Conservation (phyloP, 2,113 vertebrate genomes). For the Sinocyclocheilus anshuiensis region DNA sequence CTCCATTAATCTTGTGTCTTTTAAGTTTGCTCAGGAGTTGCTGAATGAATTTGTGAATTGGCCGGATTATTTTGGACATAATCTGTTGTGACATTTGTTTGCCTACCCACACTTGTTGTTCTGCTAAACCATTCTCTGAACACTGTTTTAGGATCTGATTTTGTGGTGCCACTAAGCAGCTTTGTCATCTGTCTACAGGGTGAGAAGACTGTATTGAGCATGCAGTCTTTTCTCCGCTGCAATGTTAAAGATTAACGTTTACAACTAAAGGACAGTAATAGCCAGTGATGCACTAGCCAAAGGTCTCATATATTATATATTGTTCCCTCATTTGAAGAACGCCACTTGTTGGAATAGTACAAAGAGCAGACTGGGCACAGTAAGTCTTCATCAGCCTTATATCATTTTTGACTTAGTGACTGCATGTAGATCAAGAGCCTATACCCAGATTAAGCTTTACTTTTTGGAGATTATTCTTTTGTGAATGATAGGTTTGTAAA, state of each 20-base stretch:
- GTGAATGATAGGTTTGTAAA: not conserved
- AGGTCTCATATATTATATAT: slow-evolving; percentile 64
- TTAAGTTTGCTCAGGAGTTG: not conserved
- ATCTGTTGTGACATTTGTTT: slow-evolving; percentile 28
- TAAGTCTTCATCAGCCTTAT: slow-evolving; percentile 55
- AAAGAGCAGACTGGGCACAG: slow-evolving; percentile 45
- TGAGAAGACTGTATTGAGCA: slow-evolving; percentile 11
- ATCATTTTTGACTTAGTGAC: not conserved
- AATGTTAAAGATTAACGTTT: slow-evolving; percentile 79
- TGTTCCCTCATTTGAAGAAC: slow-evolving; percentile 49
- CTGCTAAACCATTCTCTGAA: not conserved
- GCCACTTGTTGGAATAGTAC: slow-evolving; percentile 14
- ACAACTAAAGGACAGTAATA: slow-evolving; percentile 59
- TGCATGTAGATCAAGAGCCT: not conserved
- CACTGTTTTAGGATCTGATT: slow-evolving; percentile 36
- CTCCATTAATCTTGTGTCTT: not conserved
- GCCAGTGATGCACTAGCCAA: slow-evolving; percentile 63
- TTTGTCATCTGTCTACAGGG: slow-evolving; percentile 22
- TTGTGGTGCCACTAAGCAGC: slow-evolving; percentile 22
- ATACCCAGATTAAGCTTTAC: not conserved
- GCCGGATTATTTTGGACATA: not conserved
- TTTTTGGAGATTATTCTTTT: not conserved
- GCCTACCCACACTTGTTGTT: not conserved
- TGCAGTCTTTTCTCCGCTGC: not conserved
- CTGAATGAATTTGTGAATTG: not conserved